A percentile compares a stretch with the other conserved stretches of the same genome.
phyloP scores from a whole-genome alignment of 2,797 vertebrate genomes.

The Acanthornis magna region DNA sequence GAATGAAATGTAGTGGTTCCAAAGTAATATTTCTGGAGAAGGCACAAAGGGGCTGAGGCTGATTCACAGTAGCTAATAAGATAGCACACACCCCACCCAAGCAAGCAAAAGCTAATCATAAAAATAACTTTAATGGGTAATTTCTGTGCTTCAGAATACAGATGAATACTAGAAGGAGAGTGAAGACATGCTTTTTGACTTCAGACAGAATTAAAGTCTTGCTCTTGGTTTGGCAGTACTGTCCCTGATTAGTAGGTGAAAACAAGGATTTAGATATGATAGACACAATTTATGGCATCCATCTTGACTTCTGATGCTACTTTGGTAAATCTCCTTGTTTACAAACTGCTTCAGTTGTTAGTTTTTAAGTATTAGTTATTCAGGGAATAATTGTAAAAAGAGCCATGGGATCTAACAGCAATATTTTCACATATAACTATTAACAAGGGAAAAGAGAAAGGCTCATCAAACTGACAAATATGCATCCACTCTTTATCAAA shows the following conservation, averaged over 20 bases:
- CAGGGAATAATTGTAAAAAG: conserved; percentile 7
- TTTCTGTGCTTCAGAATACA: conserved; percentile 34
- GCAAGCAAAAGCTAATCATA: conserved; percentile 18
- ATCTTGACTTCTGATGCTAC: not conserved
- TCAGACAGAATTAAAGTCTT: conserved; percentile 5
- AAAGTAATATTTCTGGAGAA: conserved; percentile 51
- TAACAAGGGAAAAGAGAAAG: not conserved
- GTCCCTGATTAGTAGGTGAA: conserved; percentile 14
- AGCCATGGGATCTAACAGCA: not conserved
- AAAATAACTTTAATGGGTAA: conserved; percentile 25
- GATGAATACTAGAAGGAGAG: not conserved
- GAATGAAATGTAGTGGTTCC: conserved; percentile 48
- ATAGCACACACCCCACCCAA: not conserved
- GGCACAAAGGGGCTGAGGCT: not conserved
- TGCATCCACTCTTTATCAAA: not conserved
- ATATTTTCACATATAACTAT: conserved; percentile 8
- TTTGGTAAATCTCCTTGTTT: not conserved
- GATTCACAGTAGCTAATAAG: conserved; percentile 18
- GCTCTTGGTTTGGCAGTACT: not conserved
- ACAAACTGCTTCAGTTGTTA: not conserved
- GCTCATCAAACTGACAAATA: conserved; percentile 35
- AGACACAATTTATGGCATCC: not conserved
- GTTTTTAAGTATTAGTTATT: conserved; percentile 5
- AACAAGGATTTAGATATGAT: not conserved
- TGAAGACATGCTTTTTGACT: not conserved